Percentiles rank a stretch among this genome's conserved stretches.
These are phyloP conservation scores for Eulemur macaco DNA, from an alignment of 2,113 vertebrate species.

Conservation along the genomic window DNA sequence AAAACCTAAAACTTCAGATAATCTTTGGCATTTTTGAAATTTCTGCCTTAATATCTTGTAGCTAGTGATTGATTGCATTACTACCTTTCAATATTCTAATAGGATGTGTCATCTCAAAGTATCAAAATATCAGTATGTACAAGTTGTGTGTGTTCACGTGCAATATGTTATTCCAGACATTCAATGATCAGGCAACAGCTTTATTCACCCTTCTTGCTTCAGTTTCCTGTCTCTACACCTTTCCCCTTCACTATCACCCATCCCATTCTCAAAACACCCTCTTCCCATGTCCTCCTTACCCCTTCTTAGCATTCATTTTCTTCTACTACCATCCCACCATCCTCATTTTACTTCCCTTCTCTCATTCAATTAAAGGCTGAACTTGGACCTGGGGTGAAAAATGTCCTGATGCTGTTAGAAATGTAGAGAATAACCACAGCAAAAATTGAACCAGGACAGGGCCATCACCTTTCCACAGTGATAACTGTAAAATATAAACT, in stretches of 20 bases:
- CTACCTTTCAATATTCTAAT: background rate
- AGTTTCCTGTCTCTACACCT: background rate
- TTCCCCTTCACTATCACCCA: background rate
- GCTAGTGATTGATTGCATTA: background rate
- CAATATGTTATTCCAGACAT: background rate
- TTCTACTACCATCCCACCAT: background rate
- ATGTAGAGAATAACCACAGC: background rate
- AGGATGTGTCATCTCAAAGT: background rate
- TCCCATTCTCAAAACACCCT: background rate
- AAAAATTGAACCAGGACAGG: background rate
- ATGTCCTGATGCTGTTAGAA: too few species aligned
- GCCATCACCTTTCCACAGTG: background rate
- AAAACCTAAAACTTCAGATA: background rate
- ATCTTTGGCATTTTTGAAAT: background rate
- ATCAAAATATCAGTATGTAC: background rate
- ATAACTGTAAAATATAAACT: background rate
- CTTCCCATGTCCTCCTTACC: accelerated
- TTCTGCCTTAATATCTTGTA: background rate
- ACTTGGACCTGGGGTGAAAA: background rate
- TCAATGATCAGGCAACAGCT: background rate
- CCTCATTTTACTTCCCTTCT: background rate
- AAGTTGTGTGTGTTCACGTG: background rate
- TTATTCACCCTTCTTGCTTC: background rate
- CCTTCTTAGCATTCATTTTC: background rate
- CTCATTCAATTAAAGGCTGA: background rate